Evolutionary conservation across 2,888 invertebrate species (phyloP).

Genomic region (Neocrepidodera transversa): DNA sequence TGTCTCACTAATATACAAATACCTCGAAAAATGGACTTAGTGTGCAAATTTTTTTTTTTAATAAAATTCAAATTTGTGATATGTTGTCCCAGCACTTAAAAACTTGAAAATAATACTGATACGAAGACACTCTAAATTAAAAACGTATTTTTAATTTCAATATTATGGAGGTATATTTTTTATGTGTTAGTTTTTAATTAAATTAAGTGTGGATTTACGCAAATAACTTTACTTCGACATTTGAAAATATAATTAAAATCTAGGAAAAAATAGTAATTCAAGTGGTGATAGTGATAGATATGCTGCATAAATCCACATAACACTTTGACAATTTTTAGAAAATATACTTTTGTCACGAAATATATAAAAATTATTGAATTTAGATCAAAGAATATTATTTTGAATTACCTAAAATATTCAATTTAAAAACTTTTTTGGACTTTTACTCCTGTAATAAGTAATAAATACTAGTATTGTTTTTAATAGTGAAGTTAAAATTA

Average conservation of each 20-base stretch:
- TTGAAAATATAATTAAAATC: not conserved
- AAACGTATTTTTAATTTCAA: not conserved
- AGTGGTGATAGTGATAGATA: not conserved
- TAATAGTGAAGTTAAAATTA: no score
- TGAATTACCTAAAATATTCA: not conserved
- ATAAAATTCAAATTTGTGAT: not conserved
- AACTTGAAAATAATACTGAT: slow-evolving; percentile 5
- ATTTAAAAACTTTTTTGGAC: no score
- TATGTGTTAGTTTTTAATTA: not conserved
- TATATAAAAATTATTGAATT: no score
- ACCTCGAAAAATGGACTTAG: not conserved
- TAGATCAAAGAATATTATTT: no score
- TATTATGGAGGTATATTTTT: not conserved
- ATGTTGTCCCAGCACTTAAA: not conserved
- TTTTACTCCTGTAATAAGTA: no score
- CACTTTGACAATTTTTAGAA: not conserved
- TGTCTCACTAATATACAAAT: no score
- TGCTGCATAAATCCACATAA: slow-evolving; percentile 2
- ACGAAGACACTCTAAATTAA: not conserved
- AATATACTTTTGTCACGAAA: not conserved
- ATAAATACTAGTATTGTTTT: no score
- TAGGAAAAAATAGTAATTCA: not conserved
- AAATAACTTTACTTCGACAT: not conserved
- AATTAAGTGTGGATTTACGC: slow-evolving; percentile 4
- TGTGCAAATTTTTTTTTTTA: no score